Conservation (phyloP, 2,888 invertebrate genomes). For the Eupeodes luniger region DNA sequence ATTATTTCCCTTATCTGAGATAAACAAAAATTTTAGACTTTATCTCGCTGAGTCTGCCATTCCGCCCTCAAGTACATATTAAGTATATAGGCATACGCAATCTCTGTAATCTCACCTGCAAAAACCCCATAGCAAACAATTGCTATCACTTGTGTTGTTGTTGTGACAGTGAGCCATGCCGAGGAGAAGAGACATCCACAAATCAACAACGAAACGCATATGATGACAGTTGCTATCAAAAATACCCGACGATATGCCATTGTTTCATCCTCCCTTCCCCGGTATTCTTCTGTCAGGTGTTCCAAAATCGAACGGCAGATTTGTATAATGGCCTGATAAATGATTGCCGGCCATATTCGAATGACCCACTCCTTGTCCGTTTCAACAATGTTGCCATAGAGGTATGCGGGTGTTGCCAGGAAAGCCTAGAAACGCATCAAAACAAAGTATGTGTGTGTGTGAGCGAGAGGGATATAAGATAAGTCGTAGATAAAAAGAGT, state of each 20-base stretch:
- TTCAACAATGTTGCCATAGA: slow-evolving; percentile 84
- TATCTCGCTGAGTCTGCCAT: slow-evolving; percentile 27
- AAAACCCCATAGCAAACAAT: slow-evolving; percentile 83
- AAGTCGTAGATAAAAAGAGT: neutral
- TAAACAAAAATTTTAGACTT: slow-evolving; percentile 30
- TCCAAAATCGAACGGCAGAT: slow-evolving; percentile 83
- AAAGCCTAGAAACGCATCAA: slow-evolving; percentile 80
- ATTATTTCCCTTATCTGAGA: slow-evolving; percentile 45
- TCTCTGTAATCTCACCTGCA: slow-evolving; percentile 79
- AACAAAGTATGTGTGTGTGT: slow-evolving; percentile 21
- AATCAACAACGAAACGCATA: slow-evolving; percentile 82
- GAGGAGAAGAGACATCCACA: slow-evolving; percentile 83
- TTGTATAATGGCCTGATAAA: slow-evolving; percentile 82
- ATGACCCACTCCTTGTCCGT: slow-evolving; percentile 82
- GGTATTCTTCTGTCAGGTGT: slow-evolving; percentile 82
- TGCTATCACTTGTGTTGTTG: slow-evolving; percentile 82
- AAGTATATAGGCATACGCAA: neutral
- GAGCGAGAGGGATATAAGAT: slow-evolving; percentile 29
- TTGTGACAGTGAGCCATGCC: slow-evolving; percentile 82
- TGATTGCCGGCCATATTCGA: slow-evolving; percentile 83
- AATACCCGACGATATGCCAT: slow-evolving; percentile 81
- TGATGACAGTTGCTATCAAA: slow-evolving; percentile 81
- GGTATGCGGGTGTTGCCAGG: slow-evolving; percentile 83
- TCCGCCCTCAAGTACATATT: neutral
- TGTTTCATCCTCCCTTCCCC: slow-evolving; percentile 81